Conservation (phyloP, 2,113 vertebrate species). For the Petrocephalus microphthalmus region DNA sequence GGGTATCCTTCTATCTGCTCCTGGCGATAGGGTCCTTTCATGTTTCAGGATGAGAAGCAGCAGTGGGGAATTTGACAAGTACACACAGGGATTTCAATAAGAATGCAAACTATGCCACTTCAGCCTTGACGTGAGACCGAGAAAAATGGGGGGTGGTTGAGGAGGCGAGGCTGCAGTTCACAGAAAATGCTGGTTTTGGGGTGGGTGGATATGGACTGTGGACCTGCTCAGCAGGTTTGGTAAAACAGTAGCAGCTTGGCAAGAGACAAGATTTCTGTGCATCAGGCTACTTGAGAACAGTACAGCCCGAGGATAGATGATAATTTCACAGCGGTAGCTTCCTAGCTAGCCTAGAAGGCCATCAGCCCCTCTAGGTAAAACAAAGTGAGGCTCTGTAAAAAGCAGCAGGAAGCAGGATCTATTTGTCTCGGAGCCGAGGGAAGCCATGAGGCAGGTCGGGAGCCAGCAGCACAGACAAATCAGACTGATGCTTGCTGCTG, state of each 20-base stretch:
- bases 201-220: neutral
- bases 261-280: neutral
- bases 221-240: neutral
- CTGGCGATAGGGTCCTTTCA: conserved; percentile 19
- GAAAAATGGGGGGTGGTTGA: neutral
- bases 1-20: neutral
- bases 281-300: neutral
- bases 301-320: neutral
- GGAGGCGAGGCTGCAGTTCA: neutral
- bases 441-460: neutral
- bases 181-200: neutral
- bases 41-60: conserved; percentile 17
- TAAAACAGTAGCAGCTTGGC: neutral
- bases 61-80: conserved; percentile 21
- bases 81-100: conserved; percentile 34
- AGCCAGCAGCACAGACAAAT: neutral
- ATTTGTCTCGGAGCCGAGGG: neutral
- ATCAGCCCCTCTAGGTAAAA: neutral
- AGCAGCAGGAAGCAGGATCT: neutral
- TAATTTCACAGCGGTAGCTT: neutral
- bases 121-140: neutral
- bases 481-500: neutral
- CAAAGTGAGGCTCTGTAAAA: neutral
- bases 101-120: conserved; percentile 41
- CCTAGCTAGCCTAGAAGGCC: neutral